Base-by-base conservation (phyloP, 2,113 vertebrate genomes). In the Casuarius casuarius region DNA sequence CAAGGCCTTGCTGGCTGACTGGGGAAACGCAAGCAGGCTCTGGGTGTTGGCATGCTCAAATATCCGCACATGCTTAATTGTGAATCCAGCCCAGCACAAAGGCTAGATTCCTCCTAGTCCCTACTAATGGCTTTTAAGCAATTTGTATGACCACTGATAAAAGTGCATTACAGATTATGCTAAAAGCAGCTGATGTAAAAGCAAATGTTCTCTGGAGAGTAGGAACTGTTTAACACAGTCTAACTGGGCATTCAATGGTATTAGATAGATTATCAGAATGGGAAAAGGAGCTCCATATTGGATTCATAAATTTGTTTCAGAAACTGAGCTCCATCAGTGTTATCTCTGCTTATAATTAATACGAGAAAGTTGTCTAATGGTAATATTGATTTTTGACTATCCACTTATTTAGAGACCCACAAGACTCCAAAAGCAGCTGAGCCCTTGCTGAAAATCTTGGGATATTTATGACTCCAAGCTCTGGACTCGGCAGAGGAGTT, bases 291-390 rank as follows among this genome's bases (percentile, higher is more conserved):
- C 51, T 66, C 46, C 29, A 25, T 46, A 10, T 17, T n/a, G 26
- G 23, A 87, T 17, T 42, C 48, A 71, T 12, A 88, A 83, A 29
- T 62, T 12, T 0, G 3, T 62, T 49, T 72, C 10, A 77, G 58
- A 73, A 80, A 63, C 5, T 7, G 3, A 7, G 61, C 7, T 28
- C 5, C 2, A 0, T 10, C 71, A n/a, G 40, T 0, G 0, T 54
- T 48, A 12, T 35, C 59, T 54, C 17, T 48, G 58, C 25, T 2
- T 1, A 4, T 8, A 58, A 31, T 12, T 62, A 54, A 49, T 11
- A 48, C 21, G 13, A 7, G 71, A 42, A 44, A 21, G 48, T 40
- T 29, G 21, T 14, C 44, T 61, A 42, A 74, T 21, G 21, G 46
- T 20, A 46, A 4, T 10, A 40, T 5, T 3, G 1, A 17, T 54